Evolutionary conservation across 2,888 invertebrate species (phyloP).

Genomic region (Drosophila mettleri): DNA sequence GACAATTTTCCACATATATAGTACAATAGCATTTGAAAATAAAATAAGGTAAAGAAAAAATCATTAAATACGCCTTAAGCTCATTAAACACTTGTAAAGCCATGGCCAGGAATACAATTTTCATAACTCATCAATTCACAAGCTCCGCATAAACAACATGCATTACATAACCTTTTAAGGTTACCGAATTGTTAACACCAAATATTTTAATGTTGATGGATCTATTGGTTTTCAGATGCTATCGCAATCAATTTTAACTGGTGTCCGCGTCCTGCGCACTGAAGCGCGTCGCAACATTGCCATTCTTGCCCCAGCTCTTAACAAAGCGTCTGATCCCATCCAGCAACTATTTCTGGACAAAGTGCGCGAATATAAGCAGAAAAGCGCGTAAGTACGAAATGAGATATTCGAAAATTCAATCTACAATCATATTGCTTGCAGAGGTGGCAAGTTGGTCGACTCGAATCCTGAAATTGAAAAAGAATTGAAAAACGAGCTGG

Average conservation of each 20-base stretch:
- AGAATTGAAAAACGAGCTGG: constrained; percentile 91
- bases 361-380: constrained; percentile 94
- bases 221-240: constrained; percentile 86
- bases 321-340: constrained; percentile 94
- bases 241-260: constrained; percentile 86
- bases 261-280: constrained; percentile 86
- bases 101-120: not conserved
- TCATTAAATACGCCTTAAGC: not conserved
- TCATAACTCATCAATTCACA: not conserved
- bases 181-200: constrained; percentile 52
- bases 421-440: constrained; percentile 81
- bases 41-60: constrained; percentile 55
- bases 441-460: constrained; percentile 94
- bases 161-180: constrained; percentile 83
- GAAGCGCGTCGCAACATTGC: constrained; percentile 90
- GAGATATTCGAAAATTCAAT: not conserved
- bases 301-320: constrained; percentile 88
- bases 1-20: constrained; percentile 48
- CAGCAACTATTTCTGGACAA: constrained; percentile 97
- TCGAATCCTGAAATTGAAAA: constrained; percentile 91
- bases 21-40: constrained; percentile 37
- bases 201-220: constrained; percentile 2
- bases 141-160: constrained; percentile 19
- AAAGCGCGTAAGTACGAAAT: constrained; percentile 90
- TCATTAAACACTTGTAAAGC: not conserved